Evolutionary conservation across 1,140 invertebrate species (phyloP).

Genomic region (Drosophila oshimai): DNA sequence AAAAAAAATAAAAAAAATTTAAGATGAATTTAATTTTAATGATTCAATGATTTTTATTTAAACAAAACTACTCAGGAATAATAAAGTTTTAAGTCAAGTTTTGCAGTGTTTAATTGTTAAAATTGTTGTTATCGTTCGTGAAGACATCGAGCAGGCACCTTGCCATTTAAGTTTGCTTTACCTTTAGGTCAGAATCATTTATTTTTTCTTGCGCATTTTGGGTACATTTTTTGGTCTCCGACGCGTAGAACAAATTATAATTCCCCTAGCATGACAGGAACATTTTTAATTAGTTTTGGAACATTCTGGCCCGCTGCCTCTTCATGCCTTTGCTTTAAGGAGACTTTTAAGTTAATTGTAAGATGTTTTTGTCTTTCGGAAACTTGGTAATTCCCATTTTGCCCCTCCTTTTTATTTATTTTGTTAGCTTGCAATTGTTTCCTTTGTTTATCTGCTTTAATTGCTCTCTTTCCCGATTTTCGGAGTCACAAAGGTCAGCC

Average conservation of each 20-base stretch:
- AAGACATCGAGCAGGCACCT: slow-evolving; percentile 38
- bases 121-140: no score
- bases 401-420: slow-evolving; percentile 1
- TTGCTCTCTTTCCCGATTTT: slow-evolving; percentile 27
- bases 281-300: slow-evolving; percentile 72
- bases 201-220: not conserved
- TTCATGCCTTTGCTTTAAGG: slow-evolving; percentile 10
- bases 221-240: slow-evolving; percentile 44
- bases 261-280: slow-evolving; percentile 68
- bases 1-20: no score
- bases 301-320: not conserved
- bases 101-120: no score
- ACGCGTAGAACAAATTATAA: slow-evolving; percentile 53
- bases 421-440: slow-evolving; percentile 62
- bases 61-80: no score
- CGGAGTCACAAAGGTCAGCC: slow-evolving; percentile 23
- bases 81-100: no score
- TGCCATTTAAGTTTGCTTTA: slow-evolving; percentile 57
- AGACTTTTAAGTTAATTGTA: slow-evolving; percentile 51
- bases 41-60: no score
- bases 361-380: slow-evolving; percentile 52
- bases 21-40: no score
- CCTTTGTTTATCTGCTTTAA: slow-evolving; percentile 74
- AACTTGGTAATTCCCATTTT: slow-evolving; percentile 56
- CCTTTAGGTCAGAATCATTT: no score